Base-by-base conservation (phyloP, 2,888 invertebrate species). In the Andrena trimmerana region DNA sequence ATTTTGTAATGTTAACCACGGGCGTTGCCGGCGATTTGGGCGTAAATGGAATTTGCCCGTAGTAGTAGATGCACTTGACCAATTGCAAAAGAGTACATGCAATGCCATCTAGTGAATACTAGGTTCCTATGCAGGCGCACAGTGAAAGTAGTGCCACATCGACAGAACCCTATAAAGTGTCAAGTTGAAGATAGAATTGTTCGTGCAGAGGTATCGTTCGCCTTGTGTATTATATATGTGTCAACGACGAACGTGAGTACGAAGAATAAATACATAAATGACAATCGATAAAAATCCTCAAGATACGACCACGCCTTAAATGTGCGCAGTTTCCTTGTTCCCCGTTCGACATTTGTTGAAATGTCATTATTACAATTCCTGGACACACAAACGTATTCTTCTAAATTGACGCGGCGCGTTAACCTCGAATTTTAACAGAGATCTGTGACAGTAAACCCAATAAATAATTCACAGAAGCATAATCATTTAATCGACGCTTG, bases 31-130 rank as follows among this genome's bases (percentile, higher is more conserved):
- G 1, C 42, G 42, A 42, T 42, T 16, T 42, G 5, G 16, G 16
- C 42, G 42, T 16, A 42, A 5, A 5, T 42, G 42, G 42, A 42
- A 42, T 42, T 42, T 42, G 16, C 42, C 42, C 16, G 16, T 42
- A 42, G 42, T 16, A 42, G 13, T 20, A 13, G n/a, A 62, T 50
- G 42, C 27, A 31, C 54, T 54, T 16, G 60, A 54, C 42, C 27
- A 59, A 54, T 80, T 31, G 10, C 16, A 24, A 68, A 42, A 54
- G 54, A 52, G 31, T 66, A 83, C 84, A 29, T 8, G 59, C 48
- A 65, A 54, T 71, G 84, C 84, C 84, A 84, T 84, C 84, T 84
- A 73, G 54, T 29, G 84, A 24, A 6, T 16, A 4, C 42, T 5
- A 63, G 59, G 7, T 48, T 68, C 29, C 27, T 8, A 42, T 10